Evolutionary conservation across 2,797 vertebrate genomes (phyloP).

Genomic region (Sarcoramphus papa): DNA sequence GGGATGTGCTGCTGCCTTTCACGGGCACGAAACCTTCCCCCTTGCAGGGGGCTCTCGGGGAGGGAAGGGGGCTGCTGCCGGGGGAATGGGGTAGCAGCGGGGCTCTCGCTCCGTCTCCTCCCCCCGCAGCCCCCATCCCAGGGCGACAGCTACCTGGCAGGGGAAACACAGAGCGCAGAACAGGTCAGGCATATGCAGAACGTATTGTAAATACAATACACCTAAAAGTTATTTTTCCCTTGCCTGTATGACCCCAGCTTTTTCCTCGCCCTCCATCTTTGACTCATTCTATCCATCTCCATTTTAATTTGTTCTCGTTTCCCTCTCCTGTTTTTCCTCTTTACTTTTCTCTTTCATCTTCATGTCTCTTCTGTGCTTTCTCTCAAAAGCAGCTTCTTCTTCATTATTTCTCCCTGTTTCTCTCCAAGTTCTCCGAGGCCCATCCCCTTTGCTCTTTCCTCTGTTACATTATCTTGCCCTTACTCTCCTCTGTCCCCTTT

Average conservation of each 20-base stretch:
- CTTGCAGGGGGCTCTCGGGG: neutral
- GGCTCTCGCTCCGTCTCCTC: neutral
- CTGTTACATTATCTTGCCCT: neutral
- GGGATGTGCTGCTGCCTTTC: neutral
- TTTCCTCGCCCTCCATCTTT: constrained; percentile 41
- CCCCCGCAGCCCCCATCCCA: neutral
- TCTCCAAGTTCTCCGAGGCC: neutral
- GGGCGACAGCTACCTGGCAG: neutral
- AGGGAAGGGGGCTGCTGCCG: neutral
- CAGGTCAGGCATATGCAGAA: neutral
- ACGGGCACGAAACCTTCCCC: neutral
- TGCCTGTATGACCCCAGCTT: neutral
- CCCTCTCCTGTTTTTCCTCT: neutral
- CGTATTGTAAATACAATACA: neutral
- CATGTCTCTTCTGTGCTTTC: constrained; percentile 3
- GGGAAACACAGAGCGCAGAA: neutral
- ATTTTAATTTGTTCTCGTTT: constrained; percentile 49
- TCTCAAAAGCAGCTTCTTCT: constrained; percentile 43
- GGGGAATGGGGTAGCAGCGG: neutral
- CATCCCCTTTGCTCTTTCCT: neutral
- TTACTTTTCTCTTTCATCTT: constrained; percentile 59
- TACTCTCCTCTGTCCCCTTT: neutral
- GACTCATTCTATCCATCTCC: constrained; percentile 60
- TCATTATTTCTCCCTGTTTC: constrained; percentile 29
- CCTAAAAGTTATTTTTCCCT: constrained; percentile 17